These are phyloP conservation scores for Tiliacea aurago DNA, from an alignment of 2,888 invertebrate species.

Conservation along the genomic window DNA sequence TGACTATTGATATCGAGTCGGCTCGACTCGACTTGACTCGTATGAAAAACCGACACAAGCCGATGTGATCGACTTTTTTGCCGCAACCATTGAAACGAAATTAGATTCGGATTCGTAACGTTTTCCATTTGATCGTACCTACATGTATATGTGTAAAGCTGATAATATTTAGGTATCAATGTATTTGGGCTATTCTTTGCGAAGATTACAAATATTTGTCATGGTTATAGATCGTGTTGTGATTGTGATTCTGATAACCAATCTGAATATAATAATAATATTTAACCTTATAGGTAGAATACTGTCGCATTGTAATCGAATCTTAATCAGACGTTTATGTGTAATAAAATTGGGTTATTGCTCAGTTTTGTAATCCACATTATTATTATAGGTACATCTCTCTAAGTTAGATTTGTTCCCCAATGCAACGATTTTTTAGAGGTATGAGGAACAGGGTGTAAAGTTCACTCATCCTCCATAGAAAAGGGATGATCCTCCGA, in stretches of 20 bases:
- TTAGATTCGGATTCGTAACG: slow-evolving; percentile 86
- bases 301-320: slow-evolving; percentile 5
- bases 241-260: neutral
- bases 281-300: neutral
- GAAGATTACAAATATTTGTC: slow-evolving; percentile 8
- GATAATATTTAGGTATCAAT: slow-evolving; percentile 16
- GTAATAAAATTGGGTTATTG: neutral
- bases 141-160: slow-evolving; percentile 5
- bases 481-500: too few relatives aligned
- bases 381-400: too few relatives aligned
- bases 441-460: too few relatives aligned
- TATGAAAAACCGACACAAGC: slow-evolving; percentile 85
- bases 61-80: slow-evolving; percentile 85
- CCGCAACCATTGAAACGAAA: slow-evolving; percentile 82
- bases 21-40: slow-evolving; percentile 52
- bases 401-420: too few relatives aligned
- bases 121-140: slow-evolving; percentile 68
- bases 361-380: neutral
- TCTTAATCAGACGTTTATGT: neutral
- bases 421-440: too few relatives aligned
- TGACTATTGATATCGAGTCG: slow-evolving; percentile 85
- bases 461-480: too few relatives aligned
- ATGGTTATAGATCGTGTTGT: neutral
- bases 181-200: slow-evolving; percentile 21
- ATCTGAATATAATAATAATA: neutral